Base-by-base conservation (phyloP, 2,888 invertebrate species). In the Stenodema calcarata region DNA sequence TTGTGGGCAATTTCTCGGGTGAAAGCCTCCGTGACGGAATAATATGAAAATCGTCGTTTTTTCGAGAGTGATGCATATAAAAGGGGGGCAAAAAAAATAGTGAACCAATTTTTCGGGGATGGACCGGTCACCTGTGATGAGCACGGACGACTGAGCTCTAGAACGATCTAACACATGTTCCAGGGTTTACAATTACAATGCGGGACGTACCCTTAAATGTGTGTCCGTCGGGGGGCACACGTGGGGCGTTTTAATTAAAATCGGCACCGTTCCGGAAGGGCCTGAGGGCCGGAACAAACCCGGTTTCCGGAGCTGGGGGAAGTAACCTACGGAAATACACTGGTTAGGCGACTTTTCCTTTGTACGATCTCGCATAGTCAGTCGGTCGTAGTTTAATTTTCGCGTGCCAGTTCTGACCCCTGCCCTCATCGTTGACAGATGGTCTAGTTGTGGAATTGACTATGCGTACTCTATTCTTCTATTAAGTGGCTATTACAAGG, bases 181-280 rank as follows among this genome's bases (percentile, higher is more conserved):
- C 73, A 6, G 82, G 44, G 62, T 23, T 73, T 84, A 73, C 73
- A 50, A 84, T 84, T 84, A 84, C 84, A 62, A 84, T 84, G 84
- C 84, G 84, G 84, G 84, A 75, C n/a, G 54, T 4, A 35, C 4
- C 35, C 2, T n/a, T n/a, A 2, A 18, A 27, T 23, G 27, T 41
- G 42, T 47, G 78, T 7, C 35, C 7, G 76, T 27, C 18, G 47
- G 79, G 79, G 79, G 28, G 35, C 73, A 42, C 84, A 84, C 84
- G 84, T 84, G 84, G 44, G 42, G 84, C 75, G 84, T 84, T 84
- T 84, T 84, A 84, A 84, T 84, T 84, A 84, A 84, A 84, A 84
- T 84, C 84, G 78, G 84, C 84, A 73, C 84, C 75, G 18, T 18
- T 35, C 84, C 84, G 84, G 75, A 70, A 73, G 44, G 73, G 28